Conservation (phyloP, 2,888 invertebrate species). For the Stenodema calcarata region DNA sequence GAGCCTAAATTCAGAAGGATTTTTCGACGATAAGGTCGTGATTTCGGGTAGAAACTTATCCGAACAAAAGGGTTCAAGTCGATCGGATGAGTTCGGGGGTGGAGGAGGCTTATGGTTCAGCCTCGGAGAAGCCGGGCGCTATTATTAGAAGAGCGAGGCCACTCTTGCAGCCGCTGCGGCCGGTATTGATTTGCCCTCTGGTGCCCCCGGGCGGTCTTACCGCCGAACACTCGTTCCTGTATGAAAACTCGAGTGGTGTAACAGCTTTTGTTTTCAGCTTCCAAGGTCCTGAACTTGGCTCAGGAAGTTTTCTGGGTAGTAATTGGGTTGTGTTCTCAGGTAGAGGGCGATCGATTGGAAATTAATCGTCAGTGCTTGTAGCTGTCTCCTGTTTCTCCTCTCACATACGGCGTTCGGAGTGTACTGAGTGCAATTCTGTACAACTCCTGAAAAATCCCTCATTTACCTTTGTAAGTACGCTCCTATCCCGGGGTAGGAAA, state of each 20-base stretch:
- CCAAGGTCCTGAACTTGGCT: neutral
- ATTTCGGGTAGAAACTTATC: neutral
- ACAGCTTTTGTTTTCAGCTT: neutral
- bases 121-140: conserved; percentile 26
- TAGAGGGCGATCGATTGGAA: neutral
- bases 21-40: neutral
- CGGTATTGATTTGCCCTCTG: conserved; percentile 43
- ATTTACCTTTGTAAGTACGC: no score
- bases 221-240: neutral
- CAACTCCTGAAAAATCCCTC: no score
- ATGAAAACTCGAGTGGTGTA: neutral
- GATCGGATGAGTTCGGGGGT: neutral
- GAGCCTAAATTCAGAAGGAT: neutral
- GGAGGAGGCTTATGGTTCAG: neutral
- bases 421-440: neutral
- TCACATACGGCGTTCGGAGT: neutral
- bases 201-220: conserved; percentile 40
- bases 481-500: no score
- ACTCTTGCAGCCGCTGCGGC: conserved; percentile 41
- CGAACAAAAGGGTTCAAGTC: neutral
- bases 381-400: neutral
- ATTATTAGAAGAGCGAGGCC: conserved; percentile 43
- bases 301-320: neutral
- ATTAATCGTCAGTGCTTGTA: neutral
- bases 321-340: neutral